Base-by-base conservation (phyloP, 1,140 invertebrate species). In the Samia ricini region DNA sequence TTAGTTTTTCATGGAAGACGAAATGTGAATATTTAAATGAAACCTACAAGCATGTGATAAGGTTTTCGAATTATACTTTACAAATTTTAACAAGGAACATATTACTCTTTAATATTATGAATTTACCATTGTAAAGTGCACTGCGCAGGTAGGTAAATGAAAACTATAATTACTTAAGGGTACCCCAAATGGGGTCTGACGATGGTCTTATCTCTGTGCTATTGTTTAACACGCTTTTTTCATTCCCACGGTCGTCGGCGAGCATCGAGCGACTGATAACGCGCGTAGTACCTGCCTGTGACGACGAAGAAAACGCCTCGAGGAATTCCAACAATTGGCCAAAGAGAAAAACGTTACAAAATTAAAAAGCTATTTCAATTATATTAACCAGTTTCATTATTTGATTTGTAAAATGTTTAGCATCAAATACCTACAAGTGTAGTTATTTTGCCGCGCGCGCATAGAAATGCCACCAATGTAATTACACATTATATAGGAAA, bases 191-290 rank as follows among this genome's bases (percentile, higher is more conserved):
- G 77, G 76, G 81, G 76, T 79, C 79, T 77, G 76, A 77, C 78
- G 76, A 73, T 76, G 77, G 63, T 83, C 76, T 88, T 89, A 89
- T 89, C 86, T 89, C 61, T 57, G 22, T 69, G 76, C 83, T 82
- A 89, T 89, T 89, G 86, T 89, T 89, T 88, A 89, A 89, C 85
- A 80, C 79, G 81, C 81, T 82, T 86, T 84, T 87, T 89, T 87
- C 75, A 83, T 89, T 89, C 86, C 85, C 86, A 89, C 86, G 86
- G 67, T 83, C 77, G 81, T 66, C 65, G 75, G 64, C 69, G 62
- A 70, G 68, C 78, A 66, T 61, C 66, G 72, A 72, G 66, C 74
- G 60, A 60, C 77, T 86, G 86, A 89, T 89, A 89, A 89, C 78
- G 74, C 78, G 74, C 69, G 69, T 23, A 26, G 59, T 85, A 83